Evolutionary conservation across 2,113 vertebrate genomes (phyloP), one percentile per base, ranked within the genome.

Genomic region (Alaudala cheleensis): DNA sequence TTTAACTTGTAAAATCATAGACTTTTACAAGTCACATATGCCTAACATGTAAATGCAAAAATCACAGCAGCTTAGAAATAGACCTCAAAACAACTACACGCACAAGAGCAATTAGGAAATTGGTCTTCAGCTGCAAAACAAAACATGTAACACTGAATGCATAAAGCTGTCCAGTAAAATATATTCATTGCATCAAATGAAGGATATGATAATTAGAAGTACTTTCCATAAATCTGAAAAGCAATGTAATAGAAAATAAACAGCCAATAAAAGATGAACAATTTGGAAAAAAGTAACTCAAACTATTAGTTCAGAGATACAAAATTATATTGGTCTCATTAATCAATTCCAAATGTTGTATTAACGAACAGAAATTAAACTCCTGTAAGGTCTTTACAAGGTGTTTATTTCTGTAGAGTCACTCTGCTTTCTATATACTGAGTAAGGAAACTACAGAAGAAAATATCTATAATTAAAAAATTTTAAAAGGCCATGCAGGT

Each of bases 271-370:
- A 95, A 95, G 60, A 74, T 19, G 40, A 90, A 88, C 31, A 86
- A 70, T 86, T 90, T 74, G 22, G 47, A 44, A 92, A 95, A 78
- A 94, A 95, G 91, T 12, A 78, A 70, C 77, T 77, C 62, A 88
- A 93, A 62, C 54, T 54, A 87, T 93, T 94, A 81, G 73, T 88
- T 96, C 26, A 73, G 58, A 97, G 96, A 93, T 74, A 94, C 34
- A 69, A 94, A 96, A 96, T 81, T 84, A 84, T 92, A 96, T 86
- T 94, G 34, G 56, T 69, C 65, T 90, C 88, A 82, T 93, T 96
- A 95, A 94, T 96, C 94, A 97, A 81, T 88, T 81, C 62, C 81
- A 80, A 93, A 37, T 39, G 58, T 89, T 69, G 49, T 49, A 86
- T 42, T 76, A 95, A 73, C 5, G 6, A 85, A 74, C 31, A 47